Conservation (phyloP, 2,797 vertebrate species). For the Echiichthys vipera region DNA sequence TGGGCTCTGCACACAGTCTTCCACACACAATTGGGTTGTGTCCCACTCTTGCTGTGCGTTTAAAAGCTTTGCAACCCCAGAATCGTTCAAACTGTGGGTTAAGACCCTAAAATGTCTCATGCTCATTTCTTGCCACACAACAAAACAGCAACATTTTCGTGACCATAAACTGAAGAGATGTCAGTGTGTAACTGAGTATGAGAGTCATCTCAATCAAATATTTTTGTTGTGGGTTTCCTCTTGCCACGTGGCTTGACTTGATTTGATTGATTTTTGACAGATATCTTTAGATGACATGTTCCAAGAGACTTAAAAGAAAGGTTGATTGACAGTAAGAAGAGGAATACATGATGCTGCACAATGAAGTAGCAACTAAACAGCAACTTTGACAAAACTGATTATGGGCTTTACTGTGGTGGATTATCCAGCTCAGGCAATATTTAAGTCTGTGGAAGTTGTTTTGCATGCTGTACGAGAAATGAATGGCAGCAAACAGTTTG, state of each 20-base stretch:
- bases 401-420: constrained; percentile 22
- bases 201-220: not conserved
- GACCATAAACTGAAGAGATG: constrained; percentile 2
- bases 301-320: not conserved
- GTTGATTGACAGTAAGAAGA: constrained; percentile 11
- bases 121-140: constrained; percentile 3
- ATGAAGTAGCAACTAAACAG: constrained; percentile 24
- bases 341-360: constrained; percentile 11
- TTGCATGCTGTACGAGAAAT: constrained; percentile 27
- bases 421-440: constrained; percentile 49
- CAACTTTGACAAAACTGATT: constrained; percentile 29
- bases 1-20: constrained; percentile 18
- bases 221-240: not conserved
- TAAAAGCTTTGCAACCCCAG: constrained; percentile 19
- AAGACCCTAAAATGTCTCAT: constrained; percentile 29
- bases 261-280: not conserved
- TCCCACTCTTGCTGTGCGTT: constrained; percentile 33
- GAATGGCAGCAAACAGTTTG: constrained; percentile 37
- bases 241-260: not conserved
- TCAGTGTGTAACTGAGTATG: constrained; percentile 3
- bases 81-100: constrained; percentile 34
- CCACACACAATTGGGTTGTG: constrained; percentile 21
- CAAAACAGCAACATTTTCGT: not conserved
- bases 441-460: constrained; percentile 30
- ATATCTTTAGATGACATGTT: too few species aligned